Conservation (phyloP, 1,140 invertebrate genomes). For the Sweltsa coloradensis region DNA sequence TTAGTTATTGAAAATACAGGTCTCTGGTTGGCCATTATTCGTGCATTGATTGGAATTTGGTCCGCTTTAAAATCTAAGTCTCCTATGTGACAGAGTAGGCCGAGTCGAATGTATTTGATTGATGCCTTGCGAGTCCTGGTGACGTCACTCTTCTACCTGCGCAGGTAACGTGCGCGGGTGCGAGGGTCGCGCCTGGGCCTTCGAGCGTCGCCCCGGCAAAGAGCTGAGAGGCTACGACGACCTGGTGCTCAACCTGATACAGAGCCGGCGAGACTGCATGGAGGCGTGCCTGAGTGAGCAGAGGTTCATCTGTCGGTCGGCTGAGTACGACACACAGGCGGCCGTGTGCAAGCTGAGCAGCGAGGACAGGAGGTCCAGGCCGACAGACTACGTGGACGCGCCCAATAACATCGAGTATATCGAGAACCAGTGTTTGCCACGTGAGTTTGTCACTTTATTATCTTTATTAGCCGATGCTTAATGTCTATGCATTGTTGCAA, state of each 20-base stretch:
- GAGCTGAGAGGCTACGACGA: constrained; percentile 32
- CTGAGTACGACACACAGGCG: constrained; percentile 33
- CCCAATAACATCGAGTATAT: constrained; percentile 33
- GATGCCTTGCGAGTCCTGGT: no score
- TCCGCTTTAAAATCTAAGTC: no score
- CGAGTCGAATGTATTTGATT: no score
- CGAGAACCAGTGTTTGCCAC: constrained; percentile 35
- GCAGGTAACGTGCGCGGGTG: constrained; percentile 22
- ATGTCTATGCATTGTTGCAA: no score
- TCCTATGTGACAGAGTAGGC: no score
- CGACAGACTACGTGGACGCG: constrained; percentile 28
- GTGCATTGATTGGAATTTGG: no score
- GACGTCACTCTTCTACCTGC: no score
- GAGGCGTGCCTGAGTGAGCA: constrained; percentile 31
- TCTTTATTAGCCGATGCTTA: no score
- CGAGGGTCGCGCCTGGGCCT: constrained; percentile 34
- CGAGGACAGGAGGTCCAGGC: constrained; percentile 29
- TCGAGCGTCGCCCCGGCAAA: constrained; percentile 34
- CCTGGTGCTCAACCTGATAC: constrained; percentile 26
- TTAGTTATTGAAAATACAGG: no score
- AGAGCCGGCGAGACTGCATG: constrained; percentile 33
- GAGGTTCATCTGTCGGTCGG: constrained; percentile 32
- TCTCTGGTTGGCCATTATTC: no score
- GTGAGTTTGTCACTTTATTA: background rate
- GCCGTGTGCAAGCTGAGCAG: constrained; percentile 32